Evolutionary conservation across 2,797 vertebrate genomes (phyloP).

Genomic region (Anguilla anguilla): DNA sequence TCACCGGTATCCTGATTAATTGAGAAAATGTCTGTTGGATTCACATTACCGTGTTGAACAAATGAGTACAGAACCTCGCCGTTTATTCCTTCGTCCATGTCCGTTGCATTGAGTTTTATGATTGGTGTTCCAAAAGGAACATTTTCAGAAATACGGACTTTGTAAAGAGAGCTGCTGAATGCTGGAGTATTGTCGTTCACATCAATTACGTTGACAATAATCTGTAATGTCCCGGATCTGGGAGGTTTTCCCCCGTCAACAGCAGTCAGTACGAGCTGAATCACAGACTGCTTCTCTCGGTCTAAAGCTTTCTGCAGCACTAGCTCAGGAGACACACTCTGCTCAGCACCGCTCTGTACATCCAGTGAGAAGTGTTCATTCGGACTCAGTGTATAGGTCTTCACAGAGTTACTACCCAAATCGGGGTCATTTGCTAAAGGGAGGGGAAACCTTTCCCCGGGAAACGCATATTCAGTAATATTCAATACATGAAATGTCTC

Average conservation of each 20-base stretch:
- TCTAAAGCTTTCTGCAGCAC: slow-evolving; percentile 72
- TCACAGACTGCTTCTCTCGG: slow-evolving; percentile 65
- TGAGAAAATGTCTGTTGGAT: slow-evolving; percentile 51
- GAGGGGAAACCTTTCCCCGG: slow-evolving; percentile 58
- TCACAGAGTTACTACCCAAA: slow-evolving; percentile 61
- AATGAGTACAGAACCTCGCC: slow-evolving; percentile 60
- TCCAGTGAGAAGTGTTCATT: slow-evolving; percentile 64
- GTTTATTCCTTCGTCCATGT: slow-evolving; percentile 65
- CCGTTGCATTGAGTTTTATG: slow-evolving; percentile 61
- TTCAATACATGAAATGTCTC: slow-evolving; percentile 56
- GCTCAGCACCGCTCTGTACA: slow-evolving; percentile 56
- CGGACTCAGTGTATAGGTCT: slow-evolving; percentile 63
- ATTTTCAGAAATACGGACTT: slow-evolving; percentile 71
- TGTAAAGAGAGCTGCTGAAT: slow-evolving; percentile 68
- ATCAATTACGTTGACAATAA: slow-evolving; percentile 72
- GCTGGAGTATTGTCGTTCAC: slow-evolving; percentile 75
- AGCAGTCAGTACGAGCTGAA: slow-evolving; percentile 68
- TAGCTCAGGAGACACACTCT: slow-evolving; percentile 64
- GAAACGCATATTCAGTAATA: slow-evolving; percentile 58
- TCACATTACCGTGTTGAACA: slow-evolving; percentile 45
- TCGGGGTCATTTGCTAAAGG: slow-evolving; percentile 65
- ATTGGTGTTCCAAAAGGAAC: slow-evolving; percentile 34
- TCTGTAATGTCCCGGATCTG: slow-evolving; percentile 62
- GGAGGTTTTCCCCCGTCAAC: slow-evolving; percentile 75
- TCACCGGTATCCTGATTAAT: slow-evolving; percentile 67